phyloP scores from a whole-genome alignment of 2,113 vertebrate species.

The Corynorhinus townsendii region DNA sequence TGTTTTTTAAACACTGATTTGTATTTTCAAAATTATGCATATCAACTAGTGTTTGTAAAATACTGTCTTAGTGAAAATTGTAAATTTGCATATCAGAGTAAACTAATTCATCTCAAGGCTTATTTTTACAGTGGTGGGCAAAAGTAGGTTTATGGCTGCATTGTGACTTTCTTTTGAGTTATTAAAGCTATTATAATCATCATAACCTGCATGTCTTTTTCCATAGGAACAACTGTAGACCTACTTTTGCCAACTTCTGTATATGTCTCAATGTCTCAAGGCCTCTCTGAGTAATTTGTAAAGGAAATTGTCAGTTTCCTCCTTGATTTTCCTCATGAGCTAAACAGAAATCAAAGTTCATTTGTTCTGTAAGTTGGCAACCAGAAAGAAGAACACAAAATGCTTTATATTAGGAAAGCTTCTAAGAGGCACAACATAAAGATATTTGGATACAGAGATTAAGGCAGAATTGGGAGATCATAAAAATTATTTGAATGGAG shows the following conservation, averaged over 20 bases:
- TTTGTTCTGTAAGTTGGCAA: background rate
- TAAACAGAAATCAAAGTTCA: background rate
- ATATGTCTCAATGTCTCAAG: background rate
- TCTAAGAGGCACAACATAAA: background rate
- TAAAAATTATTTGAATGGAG: rapidly evolving
- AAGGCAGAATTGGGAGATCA: background rate
- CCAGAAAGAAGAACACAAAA: background rate
- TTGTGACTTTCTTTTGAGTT: background rate
- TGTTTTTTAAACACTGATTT: background rate
- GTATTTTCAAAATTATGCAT: background rate
- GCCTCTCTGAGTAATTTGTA: background rate
- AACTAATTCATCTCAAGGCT: background rate
- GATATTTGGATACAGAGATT: background rate
- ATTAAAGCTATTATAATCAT: background rate
- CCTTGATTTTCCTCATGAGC: background rate
- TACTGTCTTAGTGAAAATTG: background rate
- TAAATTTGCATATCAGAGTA: slow-evolving; percentile 13
- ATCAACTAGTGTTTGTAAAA: background rate
- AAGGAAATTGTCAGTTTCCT: background rate
- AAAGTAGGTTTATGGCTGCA: background rate
- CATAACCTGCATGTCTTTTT: background rate
- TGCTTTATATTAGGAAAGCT: background rate
- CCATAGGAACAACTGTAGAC: background rate
- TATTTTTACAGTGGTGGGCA: background rate
- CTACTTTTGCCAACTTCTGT: background rate